These are phyloP conservation scores for Lytechinus pictus DNA, from an alignment of 35 echinoderm and acorn worm genomes.

Conservation along the genomic window DNA sequence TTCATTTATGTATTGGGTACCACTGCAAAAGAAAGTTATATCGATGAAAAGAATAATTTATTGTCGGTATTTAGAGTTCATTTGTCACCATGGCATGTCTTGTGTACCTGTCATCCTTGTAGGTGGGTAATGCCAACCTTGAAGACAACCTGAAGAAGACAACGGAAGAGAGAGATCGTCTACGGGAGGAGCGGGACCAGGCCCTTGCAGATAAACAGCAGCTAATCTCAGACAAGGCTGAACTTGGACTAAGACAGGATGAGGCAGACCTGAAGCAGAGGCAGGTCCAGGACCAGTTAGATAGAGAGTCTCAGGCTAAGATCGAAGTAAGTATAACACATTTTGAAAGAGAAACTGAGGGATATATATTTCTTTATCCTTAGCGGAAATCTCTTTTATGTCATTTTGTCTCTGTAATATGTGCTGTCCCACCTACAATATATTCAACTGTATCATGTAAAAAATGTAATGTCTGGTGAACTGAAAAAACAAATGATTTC, in stretches of 20 bases:
- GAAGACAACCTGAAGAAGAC: slow-evolving; percentile 62
- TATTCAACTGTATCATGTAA: too few relatives aligned
- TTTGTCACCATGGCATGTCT: neutral
- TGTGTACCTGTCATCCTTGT: neutral
- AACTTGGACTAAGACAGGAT: slow-evolving; percentile 75
- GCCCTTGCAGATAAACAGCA: slow-evolving; percentile 75
- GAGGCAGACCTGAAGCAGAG: slow-evolving; percentile 81
- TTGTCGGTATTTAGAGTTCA: neutral
- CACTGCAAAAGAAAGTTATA: too few relatives aligned
- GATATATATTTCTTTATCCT: neutral
- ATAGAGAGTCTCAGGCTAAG: slow-evolving; percentile 67
- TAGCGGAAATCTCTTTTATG: neutral
- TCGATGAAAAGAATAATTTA: too few relatives aligned
- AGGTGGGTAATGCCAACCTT: slow-evolving; percentile 64
- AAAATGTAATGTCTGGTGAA: too few relatives aligned
- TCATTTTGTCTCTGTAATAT: neutral
- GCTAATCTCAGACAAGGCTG: slow-evolving; percentile 68
- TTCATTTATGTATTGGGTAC: too few relatives aligned
- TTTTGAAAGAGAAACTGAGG: neutral
- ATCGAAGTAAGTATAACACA: slow-evolving; percentile 57
- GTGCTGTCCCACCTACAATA: neutral
- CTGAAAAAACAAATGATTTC: too few relatives aligned
- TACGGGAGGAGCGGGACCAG: slow-evolving; percentile 72
- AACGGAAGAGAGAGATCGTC: slow-evolving; percentile 69
- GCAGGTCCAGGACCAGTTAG: slow-evolving; percentile 80